Evolutionary conservation across 30 jellyfish, hydroid and myxozoan species (phyloP).

Genomic region (Mastigias papua): DNA sequence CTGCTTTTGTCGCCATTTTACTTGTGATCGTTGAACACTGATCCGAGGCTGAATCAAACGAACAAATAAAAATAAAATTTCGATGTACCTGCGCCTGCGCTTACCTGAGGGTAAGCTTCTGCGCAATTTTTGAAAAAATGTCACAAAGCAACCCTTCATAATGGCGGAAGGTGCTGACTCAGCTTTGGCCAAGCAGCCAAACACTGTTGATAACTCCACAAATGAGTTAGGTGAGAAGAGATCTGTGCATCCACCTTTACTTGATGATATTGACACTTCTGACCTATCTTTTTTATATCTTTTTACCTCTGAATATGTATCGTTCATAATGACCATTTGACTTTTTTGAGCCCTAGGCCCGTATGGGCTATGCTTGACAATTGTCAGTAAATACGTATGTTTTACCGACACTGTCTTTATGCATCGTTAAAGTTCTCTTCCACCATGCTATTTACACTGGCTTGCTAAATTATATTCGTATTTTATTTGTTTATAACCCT

Average conservation of each 20-base stretch:
- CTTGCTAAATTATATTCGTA: no score
- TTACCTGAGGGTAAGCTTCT: neutral
- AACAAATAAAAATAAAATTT: neutral
- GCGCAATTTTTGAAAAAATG: neutral
- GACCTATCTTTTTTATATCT: neutral
- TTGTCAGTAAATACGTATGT: no score
- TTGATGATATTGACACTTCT: neutral
- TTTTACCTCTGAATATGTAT: no score
- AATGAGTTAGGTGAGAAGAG: slow-evolving; percentile 21
- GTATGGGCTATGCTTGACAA: no score
- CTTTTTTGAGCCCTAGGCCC: no score
- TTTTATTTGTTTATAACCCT: no score
- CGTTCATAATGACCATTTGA: no score
- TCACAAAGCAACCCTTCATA: neutral
- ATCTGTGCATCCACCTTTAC: neutral
- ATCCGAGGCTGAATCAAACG: neutral
- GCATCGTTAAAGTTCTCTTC: no score
- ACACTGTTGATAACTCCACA: neutral
- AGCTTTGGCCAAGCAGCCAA: slow-evolving; percentile 17
- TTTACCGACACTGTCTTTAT: no score
- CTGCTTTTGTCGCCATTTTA: slow-evolving; percentile 22
- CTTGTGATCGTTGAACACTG: neutral
- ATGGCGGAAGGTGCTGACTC: slow-evolving; percentile 53
- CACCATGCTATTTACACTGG: no score
- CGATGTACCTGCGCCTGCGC: neutral